Evolutionary conservation across 1,140 invertebrate species (phyloP), one percentile per base, ranked within the genome.

Genomic region (Macrobrachium nipponense): DNA sequence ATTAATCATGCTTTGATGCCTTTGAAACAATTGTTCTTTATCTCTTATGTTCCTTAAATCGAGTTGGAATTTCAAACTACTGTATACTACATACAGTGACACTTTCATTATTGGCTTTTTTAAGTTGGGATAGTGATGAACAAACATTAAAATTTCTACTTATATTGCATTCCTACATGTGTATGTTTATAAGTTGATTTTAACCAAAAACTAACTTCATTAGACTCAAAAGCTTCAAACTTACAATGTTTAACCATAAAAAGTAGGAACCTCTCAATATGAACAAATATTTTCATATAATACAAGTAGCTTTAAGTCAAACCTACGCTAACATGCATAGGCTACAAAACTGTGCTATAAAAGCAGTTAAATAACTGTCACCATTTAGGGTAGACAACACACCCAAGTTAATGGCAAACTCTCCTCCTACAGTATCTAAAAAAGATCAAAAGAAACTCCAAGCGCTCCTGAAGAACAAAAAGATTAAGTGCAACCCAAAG

Each of bases 401-500:
- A 51, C 51, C 51, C 51, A 12, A 17, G 51, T 43, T 51, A 17
- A 76, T 18, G n/a, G 12, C 59, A 61, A 0, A 14, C 68, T 76
- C 73, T 36, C 62, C 72, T 72, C 18, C 27, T 51, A 12, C 68
- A 83, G 82, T 58, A 23, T 51, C 82, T 51, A 10, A 1, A 36
- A 72, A 20, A 5, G 66, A 80, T 5, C 8, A 18, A n/a, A 72
- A 75, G 68, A 73, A 60, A 15, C 72, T 18, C 18, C n/a, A 80
- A 62, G 14, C 58, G 7, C 78, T 80, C 17, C 44, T 86, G 68
- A 72, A 20, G 68, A 23, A 86, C 68, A 86, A 86, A 60, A 70
- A 62, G 51, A 61, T 86, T 18, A n/a, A 73, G 44, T 86, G 84
- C 68, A 86, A 80, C 12, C 77, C 84, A 27, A 86, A 86, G 84